Evolutionary conservation across 2,888 invertebrate genomes (phyloP).

Genomic region (Pandemis cinnamomeana): DNA sequence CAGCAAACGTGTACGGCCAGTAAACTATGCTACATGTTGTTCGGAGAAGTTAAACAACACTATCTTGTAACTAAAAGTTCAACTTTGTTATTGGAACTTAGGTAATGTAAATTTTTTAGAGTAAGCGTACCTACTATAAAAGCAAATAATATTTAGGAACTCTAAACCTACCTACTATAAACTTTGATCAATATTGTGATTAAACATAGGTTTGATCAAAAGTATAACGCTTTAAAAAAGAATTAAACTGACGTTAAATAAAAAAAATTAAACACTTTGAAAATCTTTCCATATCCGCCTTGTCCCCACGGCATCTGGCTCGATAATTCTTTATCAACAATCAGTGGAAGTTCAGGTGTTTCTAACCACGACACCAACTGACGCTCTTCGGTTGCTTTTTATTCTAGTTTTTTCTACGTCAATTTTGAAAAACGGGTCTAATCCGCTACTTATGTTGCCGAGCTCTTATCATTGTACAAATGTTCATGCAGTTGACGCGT

Average conservation of each 20-base stretch:
- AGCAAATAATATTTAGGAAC: no score
- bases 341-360: constrained; percentile 19
- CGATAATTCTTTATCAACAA: constrained; percentile 8
- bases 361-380: constrained; percentile 6
- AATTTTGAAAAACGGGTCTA: not conserved
- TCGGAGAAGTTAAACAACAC: no score
- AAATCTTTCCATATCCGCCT: constrained; percentile 18
- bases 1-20: not conserved
- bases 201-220: no score
- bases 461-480: not conserved
- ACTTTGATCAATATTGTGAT: no score
- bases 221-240: no score
- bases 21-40: not conserved
- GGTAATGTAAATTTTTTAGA: no score
- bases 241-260: no score
- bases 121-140: no score
- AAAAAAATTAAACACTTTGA: not conserved
- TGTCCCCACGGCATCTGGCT: constrained; percentile 10
- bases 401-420: not conserved
- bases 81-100: no score
- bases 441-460: not conserved
- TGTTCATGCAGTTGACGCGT: not conserved
- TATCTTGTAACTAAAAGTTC: no score
- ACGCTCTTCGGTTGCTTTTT: not conserved
- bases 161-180: no score